A percentile compares a stretch with the other conserved stretches of the same genome.
phyloP scores from a whole-genome alignment of 2,888 invertebrate genomes.

The Helleia helle region DNA sequence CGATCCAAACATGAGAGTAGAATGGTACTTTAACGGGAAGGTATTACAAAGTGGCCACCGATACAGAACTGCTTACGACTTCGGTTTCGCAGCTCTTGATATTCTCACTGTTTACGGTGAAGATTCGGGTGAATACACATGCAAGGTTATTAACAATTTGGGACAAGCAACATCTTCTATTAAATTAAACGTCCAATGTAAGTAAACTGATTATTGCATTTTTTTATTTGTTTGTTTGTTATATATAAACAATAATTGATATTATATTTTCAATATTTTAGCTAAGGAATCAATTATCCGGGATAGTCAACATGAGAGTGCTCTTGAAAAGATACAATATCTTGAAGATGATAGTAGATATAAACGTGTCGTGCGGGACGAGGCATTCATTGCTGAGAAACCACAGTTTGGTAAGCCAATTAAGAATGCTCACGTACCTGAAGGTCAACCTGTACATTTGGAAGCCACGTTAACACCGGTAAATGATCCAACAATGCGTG shows the following conservation, averaged over 20 bases:
- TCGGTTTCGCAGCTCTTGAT: constrained; percentile 97
- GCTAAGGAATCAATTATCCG: constrained; percentile 88
- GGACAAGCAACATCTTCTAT: constrained; percentile 89
- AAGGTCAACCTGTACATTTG: constrained; percentile 91
- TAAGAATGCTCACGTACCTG: constrained; percentile 88
- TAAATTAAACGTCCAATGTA: constrained; percentile 85
- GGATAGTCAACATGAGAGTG: constrained; percentile 94
- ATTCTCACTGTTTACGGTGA: constrained; percentile 94
- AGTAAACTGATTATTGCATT: constrained; percentile 39
- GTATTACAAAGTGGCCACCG: constrained; percentile 91
- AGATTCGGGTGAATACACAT: constrained; percentile 94
- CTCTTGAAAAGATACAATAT: constrained; percentile 92
- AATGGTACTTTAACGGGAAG: constrained; percentile 95
- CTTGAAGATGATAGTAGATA: constrained; percentile 89
- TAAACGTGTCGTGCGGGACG: constrained; percentile 81
- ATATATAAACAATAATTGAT: too few relatives aligned
- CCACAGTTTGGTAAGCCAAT: constrained; percentile 92
- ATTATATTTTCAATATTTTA: constrained; percentile 40
- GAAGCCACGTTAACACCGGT: constrained; percentile 97
- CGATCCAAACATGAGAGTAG: constrained; percentile 89
- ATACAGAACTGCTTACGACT: constrained; percentile 95
- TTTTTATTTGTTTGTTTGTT: background rate
- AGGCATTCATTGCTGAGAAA: constrained; percentile 84
- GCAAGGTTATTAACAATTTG: constrained; percentile 88
- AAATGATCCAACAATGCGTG: constrained; percentile 98